These are phyloP conservation scores for Nycteola revayana DNA, from an alignment of 2,888 invertebrate species.

Conservation along the genomic window DNA sequence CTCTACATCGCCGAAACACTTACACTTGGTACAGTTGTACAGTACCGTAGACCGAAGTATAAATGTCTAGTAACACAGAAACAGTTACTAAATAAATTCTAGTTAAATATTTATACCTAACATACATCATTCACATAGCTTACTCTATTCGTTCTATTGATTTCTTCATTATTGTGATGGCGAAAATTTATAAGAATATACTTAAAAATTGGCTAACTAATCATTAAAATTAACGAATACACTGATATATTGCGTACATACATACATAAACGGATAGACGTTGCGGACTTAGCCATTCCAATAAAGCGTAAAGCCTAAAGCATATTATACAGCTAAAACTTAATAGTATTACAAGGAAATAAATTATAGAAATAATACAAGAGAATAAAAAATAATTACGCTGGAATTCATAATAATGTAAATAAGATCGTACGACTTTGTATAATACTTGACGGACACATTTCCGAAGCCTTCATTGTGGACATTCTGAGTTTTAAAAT, in stretches of 20 bases:
- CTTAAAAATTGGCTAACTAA: conserved; percentile 76
- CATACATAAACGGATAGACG: conserved; percentile 44
- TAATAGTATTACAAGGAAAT: conserved; percentile 53
- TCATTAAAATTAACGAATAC: conserved; percentile 59
- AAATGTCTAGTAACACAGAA: conserved; percentile 61
- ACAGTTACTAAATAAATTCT: conserved; percentile 67
- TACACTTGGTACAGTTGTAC: conserved; percentile 46
- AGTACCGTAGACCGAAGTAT: conserved; percentile 47
- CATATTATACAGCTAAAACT: conserved; percentile 68
- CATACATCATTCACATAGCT: conserved; percentile 61
- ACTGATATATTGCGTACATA: conserved; percentile 56
- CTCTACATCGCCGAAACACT: conserved; percentile 44
- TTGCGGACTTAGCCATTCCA: conserved; percentile 60
- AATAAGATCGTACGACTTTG: conserved; percentile 36
- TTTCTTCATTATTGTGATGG: conserved; percentile 74
- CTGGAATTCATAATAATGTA: conserved; percentile 47
- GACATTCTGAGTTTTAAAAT: conserved; percentile 31
- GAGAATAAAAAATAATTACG: conserved; percentile 41
- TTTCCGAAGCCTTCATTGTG: conserved; percentile 29
- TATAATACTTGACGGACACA: conserved; percentile 39
- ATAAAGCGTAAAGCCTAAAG: conserved; percentile 69
- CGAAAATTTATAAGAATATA: conserved; percentile 52
- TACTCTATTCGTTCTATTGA: conserved; percentile 61
- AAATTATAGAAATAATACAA: conserved; percentile 63
- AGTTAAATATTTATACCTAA: conserved; percentile 62